Evolutionary conservation across 2,888 invertebrate species (phyloP), one percentile per base, ranked within the genome.

Genomic region (Drosophila yooni): DNA sequence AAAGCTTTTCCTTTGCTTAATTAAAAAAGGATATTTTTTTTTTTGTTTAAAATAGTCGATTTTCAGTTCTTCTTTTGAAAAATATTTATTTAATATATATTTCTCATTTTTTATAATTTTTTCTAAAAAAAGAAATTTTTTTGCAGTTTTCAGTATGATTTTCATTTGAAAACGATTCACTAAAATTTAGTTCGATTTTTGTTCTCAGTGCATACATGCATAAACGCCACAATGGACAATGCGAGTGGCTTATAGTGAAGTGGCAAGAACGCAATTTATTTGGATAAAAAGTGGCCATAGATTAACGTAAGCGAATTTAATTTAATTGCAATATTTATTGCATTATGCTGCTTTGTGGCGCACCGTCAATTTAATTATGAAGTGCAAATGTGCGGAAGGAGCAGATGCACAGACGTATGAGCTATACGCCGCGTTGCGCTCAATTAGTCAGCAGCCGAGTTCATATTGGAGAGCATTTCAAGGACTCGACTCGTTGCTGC

Each of bases 321-420:
- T 61, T 79, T 21, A 15, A 53, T 57, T 71, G 81, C 56, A 58
- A 43, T 60, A 66, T 70, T 60, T 77, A 75, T 79, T 53, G 52
- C 52, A 62, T 79, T 60, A 53, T 46, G 29, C n/a, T 36, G 18
- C 34, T 38, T 11, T 21, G 38, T 46, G 58, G 38, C 52, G 10
- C 21, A 34, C 50, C 6, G 57, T 21, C 25, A 50, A 76, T 51
- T 51, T n/a, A 63, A 70, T 67, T 60, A 57, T 63, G 52, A 40
- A 48, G 10, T 34, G 15, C 11, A 58, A 46, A 18, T 36, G 57
- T 54, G 21, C 13, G 13, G 21, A 13, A 8, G 25, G 15, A 25
- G 15, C 25, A 46, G 46, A 56, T 25, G 48, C 31, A 40, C 13
- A 43, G 6, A 8, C 8, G 59, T 64, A 27, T 21, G 21, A 21